phyloP scores from a whole-genome alignment of 2,797 vertebrate species.

The Yasuhikotakia modesta region DNA sequence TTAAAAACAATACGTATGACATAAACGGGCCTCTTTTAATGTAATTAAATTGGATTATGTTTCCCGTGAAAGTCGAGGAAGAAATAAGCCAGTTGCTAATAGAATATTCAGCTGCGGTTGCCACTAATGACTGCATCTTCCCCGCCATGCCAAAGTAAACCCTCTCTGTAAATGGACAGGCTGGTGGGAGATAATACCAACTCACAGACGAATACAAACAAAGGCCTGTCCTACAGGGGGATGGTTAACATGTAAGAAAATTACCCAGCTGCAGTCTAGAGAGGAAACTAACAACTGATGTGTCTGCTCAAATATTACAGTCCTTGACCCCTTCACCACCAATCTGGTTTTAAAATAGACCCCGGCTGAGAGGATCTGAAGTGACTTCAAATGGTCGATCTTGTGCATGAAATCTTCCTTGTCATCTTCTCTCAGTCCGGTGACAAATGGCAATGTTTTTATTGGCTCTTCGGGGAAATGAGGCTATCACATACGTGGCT shows the following conservation, averaged over 20 bases:
- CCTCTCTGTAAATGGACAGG: constrained; percentile 30
- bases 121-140: constrained; percentile 45
- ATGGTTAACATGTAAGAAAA: constrained; percentile 39
- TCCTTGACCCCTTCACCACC: constrained; percentile 39
- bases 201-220: constrained; percentile 29
- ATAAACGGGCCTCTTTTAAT: constrained; percentile 26
- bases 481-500: constrained; percentile 29
- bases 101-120: constrained; percentile 39
- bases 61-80: constrained; percentile 34
- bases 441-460: constrained; percentile 39
- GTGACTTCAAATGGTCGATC: constrained; percentile 75
- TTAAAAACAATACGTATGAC: constrained; percentile 26
- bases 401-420: constrained; percentile 74
- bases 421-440: constrained; percentile 67
- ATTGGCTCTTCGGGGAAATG: constrained; percentile 37
- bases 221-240: constrained; percentile 24
- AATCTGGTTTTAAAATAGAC: constrained; percentile 39
- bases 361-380: constrained; percentile 69
- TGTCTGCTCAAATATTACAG: constrained; percentile 18
- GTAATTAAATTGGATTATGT: constrained; percentile 29
- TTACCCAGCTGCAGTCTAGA: constrained; percentile 25
- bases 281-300: constrained; percentile 14
- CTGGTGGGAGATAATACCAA: constrained; percentile 48
- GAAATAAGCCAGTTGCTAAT: constrained; percentile 19
- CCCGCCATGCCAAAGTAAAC: constrained; percentile 39